phyloP scores from a whole-genome alignment of 2,888 invertebrate species.

The Caprella mutica region DNA sequence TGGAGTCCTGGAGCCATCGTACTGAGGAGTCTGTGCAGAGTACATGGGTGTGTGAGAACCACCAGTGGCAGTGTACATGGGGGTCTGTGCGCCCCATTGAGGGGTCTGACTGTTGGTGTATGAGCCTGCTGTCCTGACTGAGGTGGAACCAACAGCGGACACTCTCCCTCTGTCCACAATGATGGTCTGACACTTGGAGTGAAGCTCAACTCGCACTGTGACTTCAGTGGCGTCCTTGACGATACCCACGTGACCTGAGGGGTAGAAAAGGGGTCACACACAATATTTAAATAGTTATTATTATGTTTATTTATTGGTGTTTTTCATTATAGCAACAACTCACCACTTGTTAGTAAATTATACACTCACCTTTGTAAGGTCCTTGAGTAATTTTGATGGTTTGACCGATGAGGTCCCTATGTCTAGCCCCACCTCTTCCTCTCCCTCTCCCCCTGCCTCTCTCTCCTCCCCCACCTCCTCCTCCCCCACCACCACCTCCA shows the following conservation, averaged over 20 bases:
- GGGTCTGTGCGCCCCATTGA: constrained; percentile 72
- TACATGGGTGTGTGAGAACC: constrained; percentile 84
- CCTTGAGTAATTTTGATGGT: constrained; percentile 97
- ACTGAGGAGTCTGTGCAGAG: constrained; percentile 47
- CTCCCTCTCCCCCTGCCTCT: constrained; percentile 36
- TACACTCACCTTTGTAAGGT: constrained; percentile 67
- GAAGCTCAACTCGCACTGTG: constrained; percentile 90
- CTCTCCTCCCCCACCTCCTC: constrained; percentile 37
- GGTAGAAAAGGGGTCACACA: too few species aligned
- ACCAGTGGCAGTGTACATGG: constrained; percentile 60
- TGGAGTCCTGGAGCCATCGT: constrained; percentile 66
- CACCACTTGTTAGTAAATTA: background rate
- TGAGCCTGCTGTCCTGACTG: constrained; percentile 50
- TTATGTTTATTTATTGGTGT: background rate
- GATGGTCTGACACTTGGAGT: constrained; percentile 94
- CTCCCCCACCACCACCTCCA: constrained; percentile 37
- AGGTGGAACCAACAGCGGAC: constrained; percentile 59
- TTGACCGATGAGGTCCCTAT: constrained; percentile 85
- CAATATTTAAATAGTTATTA: constrained; percentile 8
- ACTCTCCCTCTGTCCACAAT: constrained; percentile 85
- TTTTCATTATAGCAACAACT: background rate
- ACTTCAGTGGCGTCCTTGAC: constrained; percentile 94
- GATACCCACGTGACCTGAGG: constrained; percentile 73
- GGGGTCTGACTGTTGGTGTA: constrained; percentile 57
- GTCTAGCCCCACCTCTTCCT: constrained; percentile 57